A percentile compares a stretch with the other conserved stretches of the same genome.
Evolutionary conservation across 2,113 vertebrate genomes (phyloP).

Genomic region (Collichthys lucidus): DNA sequence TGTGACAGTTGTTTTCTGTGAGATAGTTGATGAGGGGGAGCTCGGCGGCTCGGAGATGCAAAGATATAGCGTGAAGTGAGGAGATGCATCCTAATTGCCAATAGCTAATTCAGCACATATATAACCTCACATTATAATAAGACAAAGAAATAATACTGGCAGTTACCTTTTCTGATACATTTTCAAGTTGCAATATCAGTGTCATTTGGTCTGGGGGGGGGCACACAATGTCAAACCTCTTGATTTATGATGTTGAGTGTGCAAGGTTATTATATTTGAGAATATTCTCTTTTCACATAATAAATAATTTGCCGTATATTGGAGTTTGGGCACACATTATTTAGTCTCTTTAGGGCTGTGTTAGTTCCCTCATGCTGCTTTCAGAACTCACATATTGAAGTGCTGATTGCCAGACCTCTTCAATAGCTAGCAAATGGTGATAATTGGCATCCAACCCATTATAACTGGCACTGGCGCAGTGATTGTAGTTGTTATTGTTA

Average conservation of each 20-base stretch:
- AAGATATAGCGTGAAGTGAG: not conserved
- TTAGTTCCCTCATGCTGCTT: constrained; percentile 17
- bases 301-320: not conserved
- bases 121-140: not conserved
- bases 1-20: not conserved
- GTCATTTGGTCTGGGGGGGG: no score
- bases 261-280: not conserved
- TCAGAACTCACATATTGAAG: constrained; percentile 30
- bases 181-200: not conserved
- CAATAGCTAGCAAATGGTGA: constrained; percentile 39
- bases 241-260: not conserved
- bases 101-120: not conserved
- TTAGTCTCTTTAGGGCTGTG: constrained; percentile 3
- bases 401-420: constrained; percentile 46
- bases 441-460: constrained; percentile 48
- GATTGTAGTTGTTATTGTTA: constrained; percentile 47
- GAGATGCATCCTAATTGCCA: not conserved
- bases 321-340: not conserved
- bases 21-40: not conserved
- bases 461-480: constrained; percentile 24
- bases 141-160: not conserved
- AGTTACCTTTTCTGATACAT: not conserved
- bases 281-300: not conserved
- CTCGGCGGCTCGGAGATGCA: not conserved
- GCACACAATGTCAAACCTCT: not conserved